A percentile compares a stretch with the other conserved stretches of the same genome.
Evolutionary conservation across 2,797 vertebrate genomes (phyloP).

Genomic region (Takifugu rubripes): DNA sequence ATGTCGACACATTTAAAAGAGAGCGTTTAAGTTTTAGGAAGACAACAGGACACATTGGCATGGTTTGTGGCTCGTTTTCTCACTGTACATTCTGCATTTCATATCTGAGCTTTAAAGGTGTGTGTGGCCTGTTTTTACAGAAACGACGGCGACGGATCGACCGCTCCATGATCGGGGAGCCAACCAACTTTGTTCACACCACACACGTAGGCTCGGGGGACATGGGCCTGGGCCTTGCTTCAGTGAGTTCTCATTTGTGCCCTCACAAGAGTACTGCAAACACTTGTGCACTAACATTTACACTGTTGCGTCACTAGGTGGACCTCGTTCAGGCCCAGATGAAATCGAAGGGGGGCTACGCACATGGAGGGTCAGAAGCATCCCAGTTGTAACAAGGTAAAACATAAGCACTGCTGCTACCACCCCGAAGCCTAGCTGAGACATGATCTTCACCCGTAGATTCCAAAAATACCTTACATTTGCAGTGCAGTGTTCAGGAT

Average conservation of each 20-base stretch:
- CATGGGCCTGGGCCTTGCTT: conserved; percentile 59
- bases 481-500: not conserved
- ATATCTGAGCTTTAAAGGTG: not conserved
- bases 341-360: conserved; percentile 87
- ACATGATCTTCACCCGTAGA: not conserved
- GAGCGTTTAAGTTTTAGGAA: not conserved
- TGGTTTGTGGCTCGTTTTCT: too few relatives aligned
- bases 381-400: conserved; percentile 74
- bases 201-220: conserved; percentile 83
- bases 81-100: too few relatives aligned
- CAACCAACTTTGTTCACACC: conserved; percentile 87
- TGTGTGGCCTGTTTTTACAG: conserved; percentile 47
- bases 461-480: not conserved
- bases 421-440: too few relatives aligned
- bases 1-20: not conserved
- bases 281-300: conserved; percentile 1
- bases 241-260: not conserved
- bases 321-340: conserved; percentile 84
- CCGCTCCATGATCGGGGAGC: conserved; percentile 86
- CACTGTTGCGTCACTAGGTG: conserved; percentile 58
- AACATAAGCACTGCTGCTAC: not conserved
- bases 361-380: conserved; percentile 65
- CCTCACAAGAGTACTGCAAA: too few relatives aligned
- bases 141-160: conserved; percentile 82
- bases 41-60: not conserved